Percentiles rank a stretch among this genome's conserved stretches.
Conservation (phyloP, 2,113 vertebrate species). For the Odocoileus virginianus region DNA sequence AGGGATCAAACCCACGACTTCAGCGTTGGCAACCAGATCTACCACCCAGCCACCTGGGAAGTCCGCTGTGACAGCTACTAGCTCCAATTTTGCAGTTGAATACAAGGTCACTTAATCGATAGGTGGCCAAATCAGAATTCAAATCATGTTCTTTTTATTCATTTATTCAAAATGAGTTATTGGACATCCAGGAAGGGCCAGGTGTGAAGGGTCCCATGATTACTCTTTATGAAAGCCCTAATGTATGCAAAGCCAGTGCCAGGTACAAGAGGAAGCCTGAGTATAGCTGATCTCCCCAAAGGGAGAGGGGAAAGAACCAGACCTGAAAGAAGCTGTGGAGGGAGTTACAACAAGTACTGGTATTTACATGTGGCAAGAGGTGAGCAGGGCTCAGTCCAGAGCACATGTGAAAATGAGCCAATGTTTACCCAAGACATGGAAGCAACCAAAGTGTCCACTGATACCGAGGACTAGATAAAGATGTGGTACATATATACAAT, state of each 20-base stretch:
- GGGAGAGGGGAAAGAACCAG: neutral
- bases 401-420: neutral
- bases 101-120: neutral
- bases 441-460: neutral
- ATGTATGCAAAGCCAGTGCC: neutral
- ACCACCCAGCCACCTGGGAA: neutral
- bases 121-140: neutral
- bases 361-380: neutral
- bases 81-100: neutral
- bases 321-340: neutral
- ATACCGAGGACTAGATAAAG: neutral
- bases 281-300: neutral
- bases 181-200: neutral
- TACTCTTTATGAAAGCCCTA: neutral
- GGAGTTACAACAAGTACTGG: neutral
- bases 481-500: neutral
- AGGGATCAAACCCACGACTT: neutral
- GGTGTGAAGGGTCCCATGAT: neutral
- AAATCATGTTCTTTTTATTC: neutral
- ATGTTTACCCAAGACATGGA: neutral
- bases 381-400: neutral
- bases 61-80: neutral
- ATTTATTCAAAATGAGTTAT: neutral
- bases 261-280: neutral
- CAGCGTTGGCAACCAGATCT: neutral